phyloP scores from a whole-genome alignment of 2,113 vertebrate genomes.

The Poeciliopsis retropinna region DNA sequence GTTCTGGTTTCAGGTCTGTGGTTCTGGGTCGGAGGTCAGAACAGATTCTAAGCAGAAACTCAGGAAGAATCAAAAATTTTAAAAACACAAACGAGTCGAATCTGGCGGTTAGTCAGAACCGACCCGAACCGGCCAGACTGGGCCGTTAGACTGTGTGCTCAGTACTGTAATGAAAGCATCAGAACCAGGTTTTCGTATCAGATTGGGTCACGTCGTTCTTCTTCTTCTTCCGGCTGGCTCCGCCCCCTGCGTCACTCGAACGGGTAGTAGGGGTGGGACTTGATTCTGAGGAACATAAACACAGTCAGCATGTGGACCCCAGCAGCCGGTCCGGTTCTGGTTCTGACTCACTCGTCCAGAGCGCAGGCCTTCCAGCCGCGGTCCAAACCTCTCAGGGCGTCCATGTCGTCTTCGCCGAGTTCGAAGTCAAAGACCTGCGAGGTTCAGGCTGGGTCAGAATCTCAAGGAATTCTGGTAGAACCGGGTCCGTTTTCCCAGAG shows the following conservation, averaged over 20 bases:
- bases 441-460: not conserved
- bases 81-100: too few relatives aligned
- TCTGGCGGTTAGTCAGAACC: too few relatives aligned
- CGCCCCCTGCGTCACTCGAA: conserved; percentile 57
- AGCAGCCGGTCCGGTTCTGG: not conserved
- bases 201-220: not conserved
- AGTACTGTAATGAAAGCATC: not conserved
- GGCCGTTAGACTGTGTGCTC: not conserved
- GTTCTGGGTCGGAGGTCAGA: too few relatives aligned
- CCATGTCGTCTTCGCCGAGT: conserved; percentile 75
- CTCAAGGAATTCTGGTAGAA: not conserved
- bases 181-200: not conserved
- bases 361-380: conserved; percentile 67
- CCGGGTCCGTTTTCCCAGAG: too few relatives aligned
- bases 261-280: conserved; percentile 80
- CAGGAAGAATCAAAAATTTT: too few relatives aligned
- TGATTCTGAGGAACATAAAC: conserved; percentile 55
- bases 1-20: too few relatives aligned
- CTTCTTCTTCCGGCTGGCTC: not conserved
- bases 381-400: conserved; percentile 66
- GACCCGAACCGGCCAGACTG: not conserved
- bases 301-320: not conserved
- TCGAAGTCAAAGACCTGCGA: conserved; percentile 80
- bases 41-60: too few relatives aligned
- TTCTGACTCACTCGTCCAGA: conserved; percentile 57